Evolutionary conservation across 1,140 invertebrate species (phyloP), one percentile per base, ranked within the genome.

Genomic region (Paracyclopina nana): DNA sequence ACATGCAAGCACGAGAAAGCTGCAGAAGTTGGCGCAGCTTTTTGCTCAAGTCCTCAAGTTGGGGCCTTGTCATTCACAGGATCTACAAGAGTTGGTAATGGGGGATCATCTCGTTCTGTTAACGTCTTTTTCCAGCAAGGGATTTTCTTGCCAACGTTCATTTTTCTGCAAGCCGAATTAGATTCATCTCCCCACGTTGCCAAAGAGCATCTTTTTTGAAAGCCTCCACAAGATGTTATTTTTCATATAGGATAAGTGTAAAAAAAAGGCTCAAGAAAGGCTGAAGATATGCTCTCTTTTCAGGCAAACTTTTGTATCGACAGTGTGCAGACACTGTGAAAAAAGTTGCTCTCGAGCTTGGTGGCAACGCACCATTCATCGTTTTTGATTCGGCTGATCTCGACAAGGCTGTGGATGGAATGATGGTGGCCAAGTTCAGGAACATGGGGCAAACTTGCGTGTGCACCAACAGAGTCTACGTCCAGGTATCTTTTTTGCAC

Each of bases 291-390:
- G 48, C 27, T 11, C 14, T 41, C 30, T 43, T 42, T 42, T 22
- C 14, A 40, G 85, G 86, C n/a, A 86, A 69, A 60, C 67, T 88
- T 31, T 68, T 99, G 0, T 82, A 94, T 59, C 62, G 74, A 45
- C 80, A 91, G 59, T 86, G 79, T 56, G 77, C 90, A 1, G 67
- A 71, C 14, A 84, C 82, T 4, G 75, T 98, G 25, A 99, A 99
- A 65, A 72, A 82, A 53, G 65, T 97, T 3, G 76, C 78, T 27
- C 68, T 99, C 38, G 95, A 99, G 66, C 68, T 99, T 18, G 95
- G 95, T 43, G 95, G 95, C 5, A 97, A 98, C 74, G 94, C 94
- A 0, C 88, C 95, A 1, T 95, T 94, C 59, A 91, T 99, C 57
- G 84, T 99, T 20, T 98, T 97, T 62, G 72, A 88, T 53, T 81